Base-by-base conservation (phyloP, 2,888 invertebrate species). In the Eupithecia dodoneata region DNA sequence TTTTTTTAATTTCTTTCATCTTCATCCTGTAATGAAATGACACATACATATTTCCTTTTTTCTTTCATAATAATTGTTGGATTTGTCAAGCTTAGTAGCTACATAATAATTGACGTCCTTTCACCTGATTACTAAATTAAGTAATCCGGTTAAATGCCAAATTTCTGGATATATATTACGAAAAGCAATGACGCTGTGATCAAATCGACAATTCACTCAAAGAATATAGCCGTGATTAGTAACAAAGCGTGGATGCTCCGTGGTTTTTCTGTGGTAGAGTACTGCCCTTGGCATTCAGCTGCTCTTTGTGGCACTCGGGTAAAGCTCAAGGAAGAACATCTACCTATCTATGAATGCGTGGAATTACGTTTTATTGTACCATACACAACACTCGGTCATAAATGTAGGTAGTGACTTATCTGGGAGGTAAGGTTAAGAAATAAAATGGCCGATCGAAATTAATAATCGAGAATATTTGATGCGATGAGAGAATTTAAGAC, bases 281-380 rank as follows among this genome's bases (percentile, higher is more conserved):
- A 66, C 71, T 18, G 77, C 77, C 77, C 77, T 78, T 78, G 77
- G 75, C 77, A 78, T 78, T 76, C 45, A 74, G 12, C n/a, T 59
- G 72, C 41, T 76, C 76, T 73, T 73, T 76, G 67, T 74, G 49
- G 71, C 63, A 65, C 52, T 55, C 55, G 44, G 73, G 18, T 65
- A 65, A 52, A 73, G 47, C 74, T 74, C 73, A 76, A 76, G 73
- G 76, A 76, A 76, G 74, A 74, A 63, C 45, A 52, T 66, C 18
- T 63, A 69, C 72, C 70, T 52, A 67, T 69, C 65, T 65, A 71
- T 67, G 41, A 74, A 70, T 45, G 47, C 41, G 55, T 63, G 41
- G 30, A 71, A 71, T 70, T 49, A 72, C 47, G 47, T 47, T 65
- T 71, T 75, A 71, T 66, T 66, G 71, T 45, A 72, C 30, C 67